phyloP scores from a whole-genome alignment of 1,140 invertebrate genomes.

The Protaetia brevitarsis region DNA sequence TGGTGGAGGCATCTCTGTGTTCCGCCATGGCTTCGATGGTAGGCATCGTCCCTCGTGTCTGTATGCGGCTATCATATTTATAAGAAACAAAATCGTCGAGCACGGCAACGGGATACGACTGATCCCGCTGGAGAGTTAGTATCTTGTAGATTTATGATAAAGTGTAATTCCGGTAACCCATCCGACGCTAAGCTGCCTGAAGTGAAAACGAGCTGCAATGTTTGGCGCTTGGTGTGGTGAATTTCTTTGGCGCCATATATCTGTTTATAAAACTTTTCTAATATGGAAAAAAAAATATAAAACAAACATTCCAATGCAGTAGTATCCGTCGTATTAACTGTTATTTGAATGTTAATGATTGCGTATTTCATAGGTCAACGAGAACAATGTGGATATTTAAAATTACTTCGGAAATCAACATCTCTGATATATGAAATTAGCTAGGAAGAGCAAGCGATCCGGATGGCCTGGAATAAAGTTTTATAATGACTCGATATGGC shows the following conservation, averaged over 20 bases:
- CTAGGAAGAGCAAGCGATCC: not conserved
- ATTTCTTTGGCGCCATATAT: not conserved
- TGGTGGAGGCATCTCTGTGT: slow-evolving; percentile 14
- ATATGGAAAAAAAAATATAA: too few species aligned
- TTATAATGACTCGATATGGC: not conserved
- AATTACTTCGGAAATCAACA: too few species aligned
- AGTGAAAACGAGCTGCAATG: slow-evolving; percentile 45
- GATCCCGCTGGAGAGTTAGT: slow-evolving; percentile 46
- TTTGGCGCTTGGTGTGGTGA: slow-evolving; percentile 3
- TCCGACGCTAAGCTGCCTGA: slow-evolving; percentile 37
- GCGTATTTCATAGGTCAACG: too few species aligned
- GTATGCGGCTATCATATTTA: slow-evolving; percentile 33
- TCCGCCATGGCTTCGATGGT: not conserved
- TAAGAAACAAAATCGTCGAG: slow-evolving; percentile 27
- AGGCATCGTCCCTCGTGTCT: slow-evolving; percentile 3
- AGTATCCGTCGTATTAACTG: too few species aligned
- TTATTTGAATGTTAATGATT: too few species aligned
- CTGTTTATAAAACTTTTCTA: not conserved
- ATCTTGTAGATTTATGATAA: slow-evolving; percentile 48
- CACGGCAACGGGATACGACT: slow-evolving; percentile 35
- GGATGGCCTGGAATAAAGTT: not conserved
- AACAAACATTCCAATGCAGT: too few species aligned
- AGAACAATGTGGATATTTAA: too few species aligned
- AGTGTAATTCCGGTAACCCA: slow-evolving; percentile 44
- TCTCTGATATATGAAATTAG: too few species aligned